phyloP scores from a whole-genome alignment of 2,797 vertebrate genomes.

The Limosa lapponica region DNA sequence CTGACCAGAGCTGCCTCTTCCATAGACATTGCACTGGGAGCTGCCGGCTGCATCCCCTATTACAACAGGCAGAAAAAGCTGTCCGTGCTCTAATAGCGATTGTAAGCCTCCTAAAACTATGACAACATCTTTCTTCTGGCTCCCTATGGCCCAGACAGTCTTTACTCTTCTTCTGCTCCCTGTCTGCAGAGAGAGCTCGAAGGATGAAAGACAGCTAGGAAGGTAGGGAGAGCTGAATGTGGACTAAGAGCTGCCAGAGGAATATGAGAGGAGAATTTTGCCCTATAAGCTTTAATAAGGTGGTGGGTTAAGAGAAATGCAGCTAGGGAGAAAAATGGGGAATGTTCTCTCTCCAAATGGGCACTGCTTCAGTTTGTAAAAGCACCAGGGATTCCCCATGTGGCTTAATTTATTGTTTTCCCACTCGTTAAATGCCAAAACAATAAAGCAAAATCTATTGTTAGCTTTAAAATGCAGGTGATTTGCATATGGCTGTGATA shows the following conservation, averaged over 20 bases:
- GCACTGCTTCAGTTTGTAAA: conserved; percentile 44
- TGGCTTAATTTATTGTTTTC: conserved; percentile 72
- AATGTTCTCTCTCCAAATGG: conserved; percentile 22
- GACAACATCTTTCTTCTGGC: conserved; percentile 35
- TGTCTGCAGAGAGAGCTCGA: not conserved
- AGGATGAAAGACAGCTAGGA: conserved; percentile 50
- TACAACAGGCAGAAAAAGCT: conserved; percentile 26
- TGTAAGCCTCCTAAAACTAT: conserved; percentile 20
- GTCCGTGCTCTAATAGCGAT: not conserved
- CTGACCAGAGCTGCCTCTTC: not conserved
- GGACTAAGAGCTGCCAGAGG: conserved; percentile 50
- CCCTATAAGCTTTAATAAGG: conserved; percentile 63
- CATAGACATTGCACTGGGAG: not conserved
- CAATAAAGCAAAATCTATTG: conserved; percentile 72
- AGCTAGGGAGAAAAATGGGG: conserved; percentile 43
- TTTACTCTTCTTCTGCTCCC: conserved; percentile 16
- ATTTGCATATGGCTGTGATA: conserved; percentile 65
- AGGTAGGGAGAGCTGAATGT: conserved; percentile 5
- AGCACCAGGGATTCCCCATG: conserved; percentile 47
- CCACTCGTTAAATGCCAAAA: conserved; percentile 74
- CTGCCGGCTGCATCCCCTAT: not conserved
- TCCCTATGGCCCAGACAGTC: conserved; percentile 22
- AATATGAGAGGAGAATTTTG: conserved; percentile 64
- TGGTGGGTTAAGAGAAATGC: conserved; percentile 58
- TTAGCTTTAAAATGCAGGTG: conserved; percentile 51